Percentiles rank a stretch among this genome's conserved stretches.
These are phyloP conservation scores for Todiramphus chloris DNA, from an alignment of 2,113 vertebrate genomes.

Conservation along the genomic window DNA sequence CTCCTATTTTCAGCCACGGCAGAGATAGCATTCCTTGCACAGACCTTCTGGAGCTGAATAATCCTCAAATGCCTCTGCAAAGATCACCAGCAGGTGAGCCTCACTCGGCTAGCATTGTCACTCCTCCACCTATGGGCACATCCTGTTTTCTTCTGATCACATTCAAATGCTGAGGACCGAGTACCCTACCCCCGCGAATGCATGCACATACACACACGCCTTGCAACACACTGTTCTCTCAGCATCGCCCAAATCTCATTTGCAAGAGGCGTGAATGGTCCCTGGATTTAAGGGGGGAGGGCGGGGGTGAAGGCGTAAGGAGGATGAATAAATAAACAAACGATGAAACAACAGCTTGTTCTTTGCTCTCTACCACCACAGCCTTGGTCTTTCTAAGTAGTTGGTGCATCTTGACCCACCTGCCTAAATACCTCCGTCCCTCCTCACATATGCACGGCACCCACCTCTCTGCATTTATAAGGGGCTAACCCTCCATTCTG, in stretches of 20 bases:
- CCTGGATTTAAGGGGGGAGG: neutral
- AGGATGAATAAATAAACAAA: conserved; percentile 53
- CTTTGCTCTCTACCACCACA: conserved; percentile 7
- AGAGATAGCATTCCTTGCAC: conserved; percentile 7
- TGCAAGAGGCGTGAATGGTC: conserved; percentile 23
- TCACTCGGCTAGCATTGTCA: conserved; percentile 16
- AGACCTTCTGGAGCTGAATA: conserved; percentile 49
- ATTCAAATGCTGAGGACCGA: neutral
- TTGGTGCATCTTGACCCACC: neutral
- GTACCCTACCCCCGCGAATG: neutral
- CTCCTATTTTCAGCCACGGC: conserved; percentile 37
- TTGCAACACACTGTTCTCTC: conserved; percentile 42
- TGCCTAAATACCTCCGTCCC: neutral
- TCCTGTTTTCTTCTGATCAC: conserved; percentile 50
- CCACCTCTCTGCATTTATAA: neutral
- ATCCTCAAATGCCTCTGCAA: conserved; percentile 66
- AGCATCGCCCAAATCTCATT: conserved; percentile 43
- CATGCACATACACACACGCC: conserved; percentile 3
- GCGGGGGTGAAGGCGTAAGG: neutral
- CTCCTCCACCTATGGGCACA: conserved; percentile 41
- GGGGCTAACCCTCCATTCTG: neutral
- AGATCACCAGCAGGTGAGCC: conserved; percentile 63
- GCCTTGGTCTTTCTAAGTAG: conserved; percentile 25
- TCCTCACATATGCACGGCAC: neutral
- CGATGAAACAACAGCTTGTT: conserved; percentile 16